Percentiles rank a stretch among this genome's conserved stretches.
Conservation (phyloP, 1,140 invertebrate genomes). For the Trypoxylus dichotomus region DNA sequence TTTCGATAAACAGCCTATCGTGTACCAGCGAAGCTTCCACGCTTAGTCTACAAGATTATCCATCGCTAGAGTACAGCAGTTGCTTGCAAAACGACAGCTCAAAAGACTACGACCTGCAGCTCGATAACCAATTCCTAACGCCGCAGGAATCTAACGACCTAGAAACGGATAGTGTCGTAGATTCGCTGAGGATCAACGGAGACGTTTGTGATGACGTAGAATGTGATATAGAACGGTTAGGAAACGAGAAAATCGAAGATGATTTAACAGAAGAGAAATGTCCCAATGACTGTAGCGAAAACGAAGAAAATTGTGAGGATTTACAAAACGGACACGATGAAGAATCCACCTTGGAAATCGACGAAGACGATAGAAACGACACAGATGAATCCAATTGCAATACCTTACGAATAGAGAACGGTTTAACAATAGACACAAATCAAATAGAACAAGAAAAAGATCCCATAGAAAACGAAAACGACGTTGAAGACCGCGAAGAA, state of each 20-base stretch:
- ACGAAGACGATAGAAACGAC: neutral
- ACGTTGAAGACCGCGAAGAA: constrained; percentile 46
- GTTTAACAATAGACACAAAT: constrained; percentile 28
- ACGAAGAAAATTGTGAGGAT: neutral
- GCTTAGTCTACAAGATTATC: constrained; percentile 32
- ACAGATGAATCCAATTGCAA: neutral
- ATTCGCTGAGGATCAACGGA: neutral
- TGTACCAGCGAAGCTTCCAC: constrained; percentile 28
- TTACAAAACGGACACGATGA: neutral
- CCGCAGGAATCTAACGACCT: neutral
- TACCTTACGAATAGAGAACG: constrained; percentile 21
- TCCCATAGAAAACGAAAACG: neutral
- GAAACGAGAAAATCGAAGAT: neutral
- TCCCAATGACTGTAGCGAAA: neutral
- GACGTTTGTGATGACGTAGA: constrained; percentile 6
- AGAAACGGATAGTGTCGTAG: neutral
- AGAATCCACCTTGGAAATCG: neutral
- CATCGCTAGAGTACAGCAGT: constrained; percentile 28
- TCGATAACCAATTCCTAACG: neutral
- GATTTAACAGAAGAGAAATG: neutral
- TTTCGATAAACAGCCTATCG: constrained; percentile 2
- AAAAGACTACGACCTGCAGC: neutral
- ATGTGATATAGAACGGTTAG: constrained; percentile 1
- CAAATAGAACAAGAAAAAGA: constrained; percentile 21
- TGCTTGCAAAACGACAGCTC: constrained; percentile 8